These are phyloP conservation scores for Drosophila buzzatii DNA, from an alignment of 2,888 invertebrate species.

Conservation along the genomic window DNA sequence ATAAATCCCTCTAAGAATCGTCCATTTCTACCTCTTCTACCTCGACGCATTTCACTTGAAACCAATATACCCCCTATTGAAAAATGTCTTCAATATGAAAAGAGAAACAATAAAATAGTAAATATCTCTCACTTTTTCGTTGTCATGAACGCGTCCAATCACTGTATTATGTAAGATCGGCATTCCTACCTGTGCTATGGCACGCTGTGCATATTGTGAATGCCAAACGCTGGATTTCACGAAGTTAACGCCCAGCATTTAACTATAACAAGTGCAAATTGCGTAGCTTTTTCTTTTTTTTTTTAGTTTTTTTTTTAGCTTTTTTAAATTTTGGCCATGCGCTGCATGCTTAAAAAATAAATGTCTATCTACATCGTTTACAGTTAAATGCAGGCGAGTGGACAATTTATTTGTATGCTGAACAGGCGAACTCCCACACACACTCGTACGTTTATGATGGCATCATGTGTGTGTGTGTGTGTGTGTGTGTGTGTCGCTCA, in stretches of 20 bases:
- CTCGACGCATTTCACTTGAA: neutral
- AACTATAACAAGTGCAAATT: conserved; percentile 69
- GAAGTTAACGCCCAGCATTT: conserved; percentile 47
- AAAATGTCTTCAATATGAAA: neutral
- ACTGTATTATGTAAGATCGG: conserved; percentile 59
- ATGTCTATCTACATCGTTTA: conserved; percentile 17
- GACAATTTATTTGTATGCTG: conserved; percentile 47
- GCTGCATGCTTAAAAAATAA: conserved; percentile 52
- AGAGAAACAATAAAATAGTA: neutral
- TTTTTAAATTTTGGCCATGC: conserved; percentile 22
- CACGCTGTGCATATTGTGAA: conserved; percentile 40
- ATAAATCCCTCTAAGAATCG: too few relatives aligned
- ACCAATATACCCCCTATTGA: neutral
- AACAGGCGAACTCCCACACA: conserved; percentile 53
- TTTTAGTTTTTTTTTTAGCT: neutral
- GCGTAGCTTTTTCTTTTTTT: conserved; percentile 12
- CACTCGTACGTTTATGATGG: conserved; percentile 59
- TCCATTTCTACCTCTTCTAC: too few relatives aligned
- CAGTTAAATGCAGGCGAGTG: conserved; percentile 34
- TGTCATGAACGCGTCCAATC: conserved; percentile 74
- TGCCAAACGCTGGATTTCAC: conserved; percentile 48
- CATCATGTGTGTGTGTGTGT: conserved; percentile 49
- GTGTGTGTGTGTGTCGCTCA: conserved; percentile 36
- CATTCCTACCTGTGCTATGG: conserved; percentile 45
- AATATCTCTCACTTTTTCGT: conserved; percentile 68